Percentiles rank a stretch among this genome's conserved stretches.
Evolutionary conservation across 2,113 vertebrate species (phyloP).

Genomic region (Siniperca knerii): DNA sequence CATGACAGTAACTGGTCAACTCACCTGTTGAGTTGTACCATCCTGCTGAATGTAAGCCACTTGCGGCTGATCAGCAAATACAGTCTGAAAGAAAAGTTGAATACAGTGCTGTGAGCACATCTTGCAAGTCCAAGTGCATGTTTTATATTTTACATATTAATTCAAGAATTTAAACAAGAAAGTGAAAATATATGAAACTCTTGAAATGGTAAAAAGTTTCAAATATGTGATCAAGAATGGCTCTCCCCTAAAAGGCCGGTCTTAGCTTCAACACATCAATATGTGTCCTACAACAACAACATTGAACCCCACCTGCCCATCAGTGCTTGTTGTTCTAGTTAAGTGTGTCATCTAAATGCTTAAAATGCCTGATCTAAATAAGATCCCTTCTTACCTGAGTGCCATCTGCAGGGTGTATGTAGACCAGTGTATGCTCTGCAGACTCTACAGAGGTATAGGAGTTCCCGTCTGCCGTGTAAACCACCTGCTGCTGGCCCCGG

Average conservation of each 20-base stretch:
- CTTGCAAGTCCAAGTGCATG: neutral
- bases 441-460: constrained; percentile 97
- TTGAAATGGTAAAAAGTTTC: neutral
- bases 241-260: neutral
- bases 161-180: neutral
- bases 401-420: constrained; percentile 97
- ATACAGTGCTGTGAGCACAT: neutral
- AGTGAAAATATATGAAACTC: neutral
- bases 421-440: constrained; percentile 95
- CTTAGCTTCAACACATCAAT: neutral
- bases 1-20: neutral
- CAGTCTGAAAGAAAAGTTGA: constrained; percentile 81
- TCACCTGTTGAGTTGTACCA: constrained; percentile 95
- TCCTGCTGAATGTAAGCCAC: constrained; percentile 98
- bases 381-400: constrained; percentile 85
- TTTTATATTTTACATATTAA: neutral
- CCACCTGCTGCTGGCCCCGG: constrained; percentile 91
- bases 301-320: neutral
- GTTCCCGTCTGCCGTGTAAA: constrained; percentile 93
- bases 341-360: neutral
- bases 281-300: neutral
- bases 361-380: neutral
- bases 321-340: neutral
- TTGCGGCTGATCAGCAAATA: constrained; percentile 97
- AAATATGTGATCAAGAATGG: neutral